These are phyloP conservation scores for Vesta saturnalis DNA, from an alignment of 2,888 invertebrate species.

Conservation along the genomic window DNA sequence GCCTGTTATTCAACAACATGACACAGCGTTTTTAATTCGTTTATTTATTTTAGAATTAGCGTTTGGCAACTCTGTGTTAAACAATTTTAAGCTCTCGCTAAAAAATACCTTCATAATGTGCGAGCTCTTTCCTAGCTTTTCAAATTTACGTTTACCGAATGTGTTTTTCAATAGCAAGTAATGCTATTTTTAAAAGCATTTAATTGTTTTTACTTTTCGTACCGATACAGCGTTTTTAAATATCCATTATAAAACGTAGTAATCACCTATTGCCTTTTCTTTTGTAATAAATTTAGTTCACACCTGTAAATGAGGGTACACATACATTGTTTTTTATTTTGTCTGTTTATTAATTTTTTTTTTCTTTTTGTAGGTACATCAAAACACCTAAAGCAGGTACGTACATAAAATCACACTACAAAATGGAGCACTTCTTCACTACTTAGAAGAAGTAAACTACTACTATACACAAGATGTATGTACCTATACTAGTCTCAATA, in stretches of 20 bases:
- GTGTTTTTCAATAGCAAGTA: neutral
- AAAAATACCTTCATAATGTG: neutral
- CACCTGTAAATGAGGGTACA: no score
- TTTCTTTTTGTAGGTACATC: no score
- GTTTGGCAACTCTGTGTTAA: neutral
- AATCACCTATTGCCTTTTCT: no score
- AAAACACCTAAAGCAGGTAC: no score
- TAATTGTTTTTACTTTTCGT: neutral
- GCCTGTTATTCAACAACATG: slow-evolving; percentile 23
- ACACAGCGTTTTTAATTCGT: slow-evolving; percentile 21
- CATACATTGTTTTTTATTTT: no score
- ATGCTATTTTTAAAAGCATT: neutral
- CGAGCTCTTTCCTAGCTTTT: neutral
- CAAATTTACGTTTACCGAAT: neutral
- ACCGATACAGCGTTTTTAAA: neutral
- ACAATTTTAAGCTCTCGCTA: slow-evolving; percentile 5
- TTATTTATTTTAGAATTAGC: slow-evolving; percentile 11
- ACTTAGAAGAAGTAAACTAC: no score
- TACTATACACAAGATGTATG: no score
- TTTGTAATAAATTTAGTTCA: no score
- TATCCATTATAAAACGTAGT: neutral
- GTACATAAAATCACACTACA: no score
- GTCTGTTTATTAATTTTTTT: no score
- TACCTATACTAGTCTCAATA: no score
- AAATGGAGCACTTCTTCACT: no score